phyloP scores from a whole-genome alignment of 92 coral and sea anemone species.

The Epizoanthus illoricatus region DNA sequence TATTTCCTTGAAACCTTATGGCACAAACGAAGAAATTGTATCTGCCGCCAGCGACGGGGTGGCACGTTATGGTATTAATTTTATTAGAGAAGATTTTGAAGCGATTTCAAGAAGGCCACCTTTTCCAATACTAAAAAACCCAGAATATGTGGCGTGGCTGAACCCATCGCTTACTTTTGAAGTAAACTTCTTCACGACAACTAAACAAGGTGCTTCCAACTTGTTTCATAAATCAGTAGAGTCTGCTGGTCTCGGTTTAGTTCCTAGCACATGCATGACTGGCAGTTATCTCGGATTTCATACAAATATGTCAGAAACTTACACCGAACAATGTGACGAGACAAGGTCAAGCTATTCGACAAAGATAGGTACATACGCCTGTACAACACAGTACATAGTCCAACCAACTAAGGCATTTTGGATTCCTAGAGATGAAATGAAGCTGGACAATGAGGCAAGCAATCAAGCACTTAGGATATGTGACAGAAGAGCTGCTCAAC shows the following conservation, averaged over 20 bases:
- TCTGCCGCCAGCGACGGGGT: constrained; percentile 23
- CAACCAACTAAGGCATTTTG: constrained; percentile 25
- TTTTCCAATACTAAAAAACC: constrained; percentile 17
- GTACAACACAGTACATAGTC: constrained; percentile 15
- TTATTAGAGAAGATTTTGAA: constrained; percentile 2
- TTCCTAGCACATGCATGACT: not conserved
- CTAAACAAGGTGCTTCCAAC: not conserved
- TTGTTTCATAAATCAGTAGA: constrained; percentile 24
- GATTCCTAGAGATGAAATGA: constrained; percentile 19
- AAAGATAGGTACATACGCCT: constrained; percentile 9
- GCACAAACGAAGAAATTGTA: constrained; percentile 23
- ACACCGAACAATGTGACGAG: constrained; percentile 1
- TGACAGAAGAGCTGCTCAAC: not conserved
- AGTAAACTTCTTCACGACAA: constrained; percentile 5
- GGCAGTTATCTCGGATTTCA: constrained; percentile 2
- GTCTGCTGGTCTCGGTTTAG: constrained; percentile 33
- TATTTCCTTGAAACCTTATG: not conserved
- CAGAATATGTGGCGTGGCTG: constrained; percentile 30
- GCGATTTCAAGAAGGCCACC: constrained; percentile 21
- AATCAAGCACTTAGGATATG: not conserved
- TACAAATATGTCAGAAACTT: constrained; percentile 4
- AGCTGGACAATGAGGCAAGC: constrained; percentile 14
- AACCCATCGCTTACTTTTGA: constrained; percentile 8
- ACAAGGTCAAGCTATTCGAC: not conserved
- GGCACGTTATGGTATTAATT: not conserved